phyloP scores from a whole-genome alignment of 2,888 invertebrate genomes.

The Crepidodera aurea region DNA sequence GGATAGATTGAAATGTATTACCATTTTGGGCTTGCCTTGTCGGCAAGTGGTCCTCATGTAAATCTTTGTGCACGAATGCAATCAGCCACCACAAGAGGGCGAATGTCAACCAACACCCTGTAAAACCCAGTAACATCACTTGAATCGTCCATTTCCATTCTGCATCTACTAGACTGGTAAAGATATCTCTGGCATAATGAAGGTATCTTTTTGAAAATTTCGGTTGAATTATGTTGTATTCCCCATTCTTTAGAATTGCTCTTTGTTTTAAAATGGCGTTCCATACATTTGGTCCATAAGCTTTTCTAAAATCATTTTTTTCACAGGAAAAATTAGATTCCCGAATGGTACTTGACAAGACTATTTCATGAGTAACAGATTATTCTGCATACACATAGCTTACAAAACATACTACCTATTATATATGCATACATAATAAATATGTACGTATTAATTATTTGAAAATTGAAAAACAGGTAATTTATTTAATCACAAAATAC shows the following conservation, averaged over 20 bases:
- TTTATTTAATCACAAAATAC: too few species aligned
- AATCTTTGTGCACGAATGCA: slow-evolving; percentile 90
- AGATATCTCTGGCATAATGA: slow-evolving; percentile 82
- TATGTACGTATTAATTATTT: too few species aligned
- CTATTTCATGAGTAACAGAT: too few species aligned
- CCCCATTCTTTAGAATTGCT: slow-evolving; percentile 93
- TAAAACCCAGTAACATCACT: slow-evolving; percentile 87
- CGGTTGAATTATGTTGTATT: slow-evolving; percentile 92
- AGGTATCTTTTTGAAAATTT: slow-evolving; percentile 79
- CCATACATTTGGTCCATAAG: slow-evolving; percentile 43
- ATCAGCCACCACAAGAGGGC: slow-evolving; percentile 96
- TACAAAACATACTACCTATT: too few species aligned
- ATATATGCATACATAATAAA: too few species aligned
- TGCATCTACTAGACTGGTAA: slow-evolving; percentile 90
- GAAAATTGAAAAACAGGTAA: too few species aligned
- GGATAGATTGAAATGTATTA: too few species aligned
- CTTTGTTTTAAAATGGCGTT: slow-evolving; percentile 75
- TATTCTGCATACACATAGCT: too few species aligned
- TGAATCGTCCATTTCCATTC: slow-evolving; percentile 96
- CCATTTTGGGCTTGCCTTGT: slow-evolving; percentile 62
- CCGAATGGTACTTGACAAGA: too few species aligned
- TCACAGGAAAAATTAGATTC: too few species aligned
- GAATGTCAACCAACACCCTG: slow-evolving; percentile 91
- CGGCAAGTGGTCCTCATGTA: slow-evolving; percentile 69
- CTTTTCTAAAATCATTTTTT: slow-evolving; percentile 42